Base-by-base conservation (phyloP, 2,888 invertebrate genomes). In the Scaptodrosophila latifasciaeformis region DNA sequence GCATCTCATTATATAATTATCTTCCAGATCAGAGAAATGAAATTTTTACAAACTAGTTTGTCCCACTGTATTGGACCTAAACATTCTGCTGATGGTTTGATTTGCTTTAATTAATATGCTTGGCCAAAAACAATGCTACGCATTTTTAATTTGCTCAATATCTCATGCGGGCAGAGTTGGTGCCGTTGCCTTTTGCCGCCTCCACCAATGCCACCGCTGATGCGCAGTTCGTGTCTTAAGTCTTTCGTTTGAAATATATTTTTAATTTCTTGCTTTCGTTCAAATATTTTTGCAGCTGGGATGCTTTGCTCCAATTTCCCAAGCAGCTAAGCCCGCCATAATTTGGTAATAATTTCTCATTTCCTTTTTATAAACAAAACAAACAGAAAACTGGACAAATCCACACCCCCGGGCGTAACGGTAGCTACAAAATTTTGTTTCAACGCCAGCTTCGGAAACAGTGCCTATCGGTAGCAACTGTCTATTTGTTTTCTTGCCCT, bases 281-380 rank as follows among this genome's bases (percentile, higher is more conserved):
- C 45, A n/a, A n/a, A n/a, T 47, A 30, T 49, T 45, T 34, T 48
- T 34, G 27, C 27, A 19, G 43, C 42, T 12, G 10, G 10, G 27
- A 9, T 12, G 24, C 29, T 31, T 9, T 37, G 58, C 24, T 56
- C 65, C 51, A 62, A 57, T 65, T 70, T 70, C 60, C 51, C 57
- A 62, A 56, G 58, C 54, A 46, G 37, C 54, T 51, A 45, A 13
- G 60, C 56, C 44, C 55, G n/a, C n/a, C n/a, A n/a, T n/a, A n/a
- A 61, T 62, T 70, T 69, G 55, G 60, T 67, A 60, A 70, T 70
- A 70, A 70, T 70, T 70, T 71, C 57, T 64, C 65, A 70, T 67
- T 70, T 70, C 68, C 71, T 67, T 67, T 70, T 54, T 57, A 51
- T 49, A 52, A 54, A 37, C 43, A n/a, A 37, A 37, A 34, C 12